Evolutionary conservation across 2,113 vertebrate species (phyloP).

Genomic region (Elephantulus edwardii): DNA sequence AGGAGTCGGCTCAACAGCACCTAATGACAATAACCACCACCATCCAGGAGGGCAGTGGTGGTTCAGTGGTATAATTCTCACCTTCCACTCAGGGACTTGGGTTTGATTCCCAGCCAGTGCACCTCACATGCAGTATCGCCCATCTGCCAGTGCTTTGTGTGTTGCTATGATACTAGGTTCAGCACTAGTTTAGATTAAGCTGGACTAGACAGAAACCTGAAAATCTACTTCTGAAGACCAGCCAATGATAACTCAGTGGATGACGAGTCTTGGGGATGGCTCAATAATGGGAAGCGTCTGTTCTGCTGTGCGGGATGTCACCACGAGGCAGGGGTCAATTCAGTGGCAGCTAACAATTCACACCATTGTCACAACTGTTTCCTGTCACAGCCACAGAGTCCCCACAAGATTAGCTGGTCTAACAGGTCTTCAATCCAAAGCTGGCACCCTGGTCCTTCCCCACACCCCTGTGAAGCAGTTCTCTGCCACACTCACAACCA

Average conservation of each 20-base stretch:
- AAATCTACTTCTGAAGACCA: background rate
- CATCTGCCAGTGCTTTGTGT: background rate
- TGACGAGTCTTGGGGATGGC: background rate
- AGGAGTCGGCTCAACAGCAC: too few relatives aligned
- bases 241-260: background rate
- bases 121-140: background rate
- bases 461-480: background rate
- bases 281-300: background rate
- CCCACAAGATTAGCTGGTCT: background rate
- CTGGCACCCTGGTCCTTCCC: background rate
- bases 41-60: background rate
- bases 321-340: background rate
- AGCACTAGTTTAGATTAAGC: background rate
- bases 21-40: too few relatives aligned
- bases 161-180: background rate
- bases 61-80: background rate
- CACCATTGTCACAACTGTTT: background rate
- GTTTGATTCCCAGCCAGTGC: background rate
- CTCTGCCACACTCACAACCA: background rate
- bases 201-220: background rate
- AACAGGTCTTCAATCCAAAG: background rate
- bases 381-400: fast-evolving
- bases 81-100: background rate
- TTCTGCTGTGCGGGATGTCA: background rate
- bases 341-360: background rate